These are phyloP conservation scores for Chiloscyllium plagiosum DNA, from an alignment of 2,113 vertebrate species.

Conservation along the genomic window DNA sequence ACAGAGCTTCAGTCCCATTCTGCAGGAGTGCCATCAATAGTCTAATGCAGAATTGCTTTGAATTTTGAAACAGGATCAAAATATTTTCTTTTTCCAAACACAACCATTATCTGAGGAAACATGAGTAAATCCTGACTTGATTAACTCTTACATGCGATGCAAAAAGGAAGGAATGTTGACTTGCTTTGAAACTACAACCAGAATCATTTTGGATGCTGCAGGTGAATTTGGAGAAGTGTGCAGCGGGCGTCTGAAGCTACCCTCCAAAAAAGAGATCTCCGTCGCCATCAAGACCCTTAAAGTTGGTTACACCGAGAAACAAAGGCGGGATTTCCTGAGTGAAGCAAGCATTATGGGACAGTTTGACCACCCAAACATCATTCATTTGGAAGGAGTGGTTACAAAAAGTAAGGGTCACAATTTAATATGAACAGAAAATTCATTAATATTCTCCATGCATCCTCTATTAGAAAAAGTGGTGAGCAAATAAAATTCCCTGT, in stretches of 20 bases:
- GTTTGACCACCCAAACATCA: slow-evolving; percentile 96
- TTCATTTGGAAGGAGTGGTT: slow-evolving; percentile 89
- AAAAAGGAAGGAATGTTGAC: not conserved
- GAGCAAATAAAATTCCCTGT: not conserved
- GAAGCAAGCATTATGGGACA: slow-evolving; percentile 98
- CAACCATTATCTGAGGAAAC: not conserved
- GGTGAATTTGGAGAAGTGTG: slow-evolving; percentile 97
- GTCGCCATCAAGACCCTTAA: slow-evolving; percentile 97
- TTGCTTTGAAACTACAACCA: not conserved
- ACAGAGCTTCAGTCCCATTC: not conserved
- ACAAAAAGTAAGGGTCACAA: slow-evolving; percentile 80
- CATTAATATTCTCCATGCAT: not conserved
- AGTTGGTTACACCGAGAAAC: slow-evolving; percentile 91
- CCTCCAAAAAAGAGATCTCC: slow-evolving; percentile 94
- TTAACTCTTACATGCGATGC: not conserved
- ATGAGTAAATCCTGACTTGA: not conserved
- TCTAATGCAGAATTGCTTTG: not conserved
- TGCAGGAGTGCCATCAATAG: not conserved
- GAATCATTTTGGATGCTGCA: slow-evolving; percentile 46
- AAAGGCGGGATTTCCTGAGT: slow-evolving; percentile 87
- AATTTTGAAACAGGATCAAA: not conserved
- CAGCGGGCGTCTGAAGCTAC: slow-evolving; percentile 85
- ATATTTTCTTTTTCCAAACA: not conserved
- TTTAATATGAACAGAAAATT: not conserved
- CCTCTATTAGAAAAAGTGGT: not conserved